A percentile compares a stretch with the other conserved stretches of the same genome.
Conservation (phyloP, 2,113 vertebrate species). For the Harpagus bidentatus region DNA sequence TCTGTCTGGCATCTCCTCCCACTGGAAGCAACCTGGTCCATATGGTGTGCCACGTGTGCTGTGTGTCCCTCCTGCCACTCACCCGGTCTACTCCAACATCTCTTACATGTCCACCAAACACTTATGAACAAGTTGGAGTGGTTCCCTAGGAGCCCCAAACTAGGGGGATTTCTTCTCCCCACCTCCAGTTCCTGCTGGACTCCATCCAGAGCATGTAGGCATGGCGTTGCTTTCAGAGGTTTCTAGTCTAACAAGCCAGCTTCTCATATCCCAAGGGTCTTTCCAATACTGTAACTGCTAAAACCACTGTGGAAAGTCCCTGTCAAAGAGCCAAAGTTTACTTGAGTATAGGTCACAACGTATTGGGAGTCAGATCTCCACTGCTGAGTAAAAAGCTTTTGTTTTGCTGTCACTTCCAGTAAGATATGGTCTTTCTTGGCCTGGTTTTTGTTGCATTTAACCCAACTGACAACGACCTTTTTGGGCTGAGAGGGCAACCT, state of each 20-base stretch:
- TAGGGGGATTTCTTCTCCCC: not conserved
- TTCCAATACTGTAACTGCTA: conserved; percentile 24
- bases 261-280: conserved; percentile 34
- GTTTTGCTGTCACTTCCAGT: not conserved
- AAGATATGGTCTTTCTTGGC: rapidly evolving
- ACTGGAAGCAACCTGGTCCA: rapidly evolving
- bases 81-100: not conserved
- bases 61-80: not conserved
- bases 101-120: not conserved
- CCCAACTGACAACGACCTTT: not conserved
- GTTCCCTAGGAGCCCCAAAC: not conserved
- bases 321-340: conserved; percentile 28
- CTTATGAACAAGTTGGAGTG: not conserved
- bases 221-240: not conserved
- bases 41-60: not conserved
- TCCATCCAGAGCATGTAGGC: not conserved
- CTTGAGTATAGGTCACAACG: not conserved
- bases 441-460: not conserved
- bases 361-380: not conserved
- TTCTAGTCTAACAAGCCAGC: not conserved
- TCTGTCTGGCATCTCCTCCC: not conserved
- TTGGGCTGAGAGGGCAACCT: not conserved
- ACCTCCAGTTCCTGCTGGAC: not conserved
- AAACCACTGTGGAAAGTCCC: conserved; percentile 43
- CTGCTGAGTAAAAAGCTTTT: not conserved